Base-by-base conservation (phyloP, 30 jellyfish, hydroid and myxozoan genomes). In the Mastigias papua region DNA sequence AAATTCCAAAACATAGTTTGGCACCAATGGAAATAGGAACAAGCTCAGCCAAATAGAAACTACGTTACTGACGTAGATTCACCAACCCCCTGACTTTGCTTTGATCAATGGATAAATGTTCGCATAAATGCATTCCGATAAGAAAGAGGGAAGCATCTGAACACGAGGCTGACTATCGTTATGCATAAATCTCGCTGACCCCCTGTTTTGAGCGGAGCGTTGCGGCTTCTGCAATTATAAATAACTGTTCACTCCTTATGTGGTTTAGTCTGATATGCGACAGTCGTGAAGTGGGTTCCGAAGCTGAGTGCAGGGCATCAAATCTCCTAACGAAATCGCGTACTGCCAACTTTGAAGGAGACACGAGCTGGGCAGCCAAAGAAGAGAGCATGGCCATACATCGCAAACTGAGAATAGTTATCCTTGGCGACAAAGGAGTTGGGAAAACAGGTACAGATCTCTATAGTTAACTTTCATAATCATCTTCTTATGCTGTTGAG, bases 351-450 rank as follows among this genome's bases (percentile, higher is more conserved):
- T 8, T 5, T 10, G 49, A 8, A 46, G 17, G n/a, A n/a, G n/a
- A n/a, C n/a, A n/a, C n/a, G 27, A 66, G 69, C 6, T 8, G 2
- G 50, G 37, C 27, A 67, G 42, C 6, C 10, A 30, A 26, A 73
- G 77, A 22, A 1, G 51, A 73, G 69, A 60, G 42, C 7, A 89
- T 81, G 89, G 89, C 92, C 26, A 87, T 80, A 73, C 73, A 82
- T 58, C 42, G 87, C 22, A 82, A 80, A 29, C 65, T 73, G 65
- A 58, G 98, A 61, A 89, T 92, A 48, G 95, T 86, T n/a, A 93
- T 92, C 42, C 88, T 92, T n/a, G 98, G 98, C 1, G 91, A 81
- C 48, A 75, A 86, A 74, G 96, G 96, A 34, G 98, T 92, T 23
- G 98, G 98, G 21, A 92, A 92, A 63, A 92, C 98, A 60, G 98